A percentile compares a stretch with the other conserved stretches of the same genome.
Evolutionary conservation across 2,888 invertebrate genomes (phyloP).

Genomic region (Oasisia sp.): DNA sequence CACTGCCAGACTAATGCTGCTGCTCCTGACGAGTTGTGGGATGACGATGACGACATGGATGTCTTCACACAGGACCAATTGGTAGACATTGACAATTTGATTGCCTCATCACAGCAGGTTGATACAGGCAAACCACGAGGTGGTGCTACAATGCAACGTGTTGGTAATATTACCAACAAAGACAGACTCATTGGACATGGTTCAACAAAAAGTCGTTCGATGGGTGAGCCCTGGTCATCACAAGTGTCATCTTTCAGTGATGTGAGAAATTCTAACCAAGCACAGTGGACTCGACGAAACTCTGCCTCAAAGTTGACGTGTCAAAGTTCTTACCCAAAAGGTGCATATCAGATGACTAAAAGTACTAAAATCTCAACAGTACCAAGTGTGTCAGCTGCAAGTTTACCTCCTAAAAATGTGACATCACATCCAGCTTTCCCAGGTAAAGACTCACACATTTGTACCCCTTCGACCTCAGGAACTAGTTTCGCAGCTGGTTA

Average conservation of each 20-base stretch:
- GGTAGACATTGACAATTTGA: background rate
- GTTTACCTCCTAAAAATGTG: background rate
- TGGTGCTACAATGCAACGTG: background rate
- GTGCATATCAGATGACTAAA: background rate
- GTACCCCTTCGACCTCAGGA: background rate
- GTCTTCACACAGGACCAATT: background rate
- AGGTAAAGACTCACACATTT: background rate
- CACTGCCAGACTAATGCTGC: background rate
- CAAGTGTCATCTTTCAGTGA: background rate
- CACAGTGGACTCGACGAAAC: background rate
- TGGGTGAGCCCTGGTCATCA: background rate
- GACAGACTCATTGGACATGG: conserved; percentile 1
- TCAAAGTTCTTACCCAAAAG: background rate
- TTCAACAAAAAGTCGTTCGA: background rate
- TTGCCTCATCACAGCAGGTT: conserved; percentile 2
- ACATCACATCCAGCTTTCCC: background rate
- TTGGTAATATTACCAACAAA: background rate
- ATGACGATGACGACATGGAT: background rate
- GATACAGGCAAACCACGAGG: background rate
- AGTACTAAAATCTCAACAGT: background rate
- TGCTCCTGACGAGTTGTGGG: background rate
- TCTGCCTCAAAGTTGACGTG: background rate
- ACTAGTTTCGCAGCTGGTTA: background rate
- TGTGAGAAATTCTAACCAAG: background rate
- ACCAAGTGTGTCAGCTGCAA: background rate